Conservation (phyloP, 2,888 invertebrate genomes). For the Strigamia maritima region DNA sequence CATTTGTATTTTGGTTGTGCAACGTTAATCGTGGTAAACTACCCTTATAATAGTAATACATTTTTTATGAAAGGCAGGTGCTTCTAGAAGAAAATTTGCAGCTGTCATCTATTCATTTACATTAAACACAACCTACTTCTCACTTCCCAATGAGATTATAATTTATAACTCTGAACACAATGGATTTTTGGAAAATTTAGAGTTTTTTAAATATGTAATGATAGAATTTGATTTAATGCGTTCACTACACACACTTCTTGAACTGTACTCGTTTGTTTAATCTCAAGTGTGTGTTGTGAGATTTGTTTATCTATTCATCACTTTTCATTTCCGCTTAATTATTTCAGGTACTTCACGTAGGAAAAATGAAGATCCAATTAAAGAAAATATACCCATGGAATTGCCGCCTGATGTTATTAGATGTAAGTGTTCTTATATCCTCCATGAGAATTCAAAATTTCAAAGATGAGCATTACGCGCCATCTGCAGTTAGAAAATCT, state of each 20-base stretch:
- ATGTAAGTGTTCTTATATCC: constrained; percentile 60
- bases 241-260: too few relatives aligned
- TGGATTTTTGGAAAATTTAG: not conserved
- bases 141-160: not conserved
- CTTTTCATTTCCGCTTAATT: not conserved
- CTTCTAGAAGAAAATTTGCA: not conserved
- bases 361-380: constrained; percentile 60
- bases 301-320: too few relatives aligned
- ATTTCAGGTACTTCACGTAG: constrained; percentile 40
- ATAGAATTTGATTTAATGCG: too few relatives aligned
- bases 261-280: too few relatives aligned
- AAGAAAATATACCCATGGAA: constrained; percentile 85
- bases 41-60: too few relatives aligned
- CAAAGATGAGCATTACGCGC: not conserved
- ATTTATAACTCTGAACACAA: not conserved
- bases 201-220: too few relatives aligned
- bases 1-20: too few relatives aligned
- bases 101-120: not conserved
- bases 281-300: too few relatives aligned
- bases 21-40: too few relatives aligned
- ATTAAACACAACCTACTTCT: not conserved
- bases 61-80: not conserved
- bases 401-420: constrained; percentile 88
- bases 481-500: not conserved
- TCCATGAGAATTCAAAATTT: not conserved